Percentiles rank a stretch among this genome's conserved stretches.
phyloP scores from a whole-genome alignment of 2,797 vertebrate genomes.

The Carapus acus region DNA sequence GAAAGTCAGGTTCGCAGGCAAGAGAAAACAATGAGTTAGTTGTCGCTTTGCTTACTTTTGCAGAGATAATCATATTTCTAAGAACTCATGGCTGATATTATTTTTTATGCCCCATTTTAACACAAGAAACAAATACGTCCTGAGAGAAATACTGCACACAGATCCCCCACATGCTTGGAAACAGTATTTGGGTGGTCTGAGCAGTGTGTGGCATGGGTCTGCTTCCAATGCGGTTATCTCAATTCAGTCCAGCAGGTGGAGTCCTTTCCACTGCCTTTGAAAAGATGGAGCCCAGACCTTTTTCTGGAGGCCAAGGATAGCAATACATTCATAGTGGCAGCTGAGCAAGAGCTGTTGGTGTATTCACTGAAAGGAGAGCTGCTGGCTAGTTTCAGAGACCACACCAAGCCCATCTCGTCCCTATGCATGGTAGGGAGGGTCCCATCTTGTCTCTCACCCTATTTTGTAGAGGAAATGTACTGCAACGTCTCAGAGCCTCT shows the following conservation, averaged over 20 bases:
- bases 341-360: constrained; percentile 56
- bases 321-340: constrained; percentile 63
- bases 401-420: constrained; percentile 70
- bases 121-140: too few species aligned
- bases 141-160: too few species aligned
- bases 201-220: too few species aligned
- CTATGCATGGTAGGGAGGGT: constrained; percentile 75
- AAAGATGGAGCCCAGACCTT: constrained; percentile 39
- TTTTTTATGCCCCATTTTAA: too few species aligned
- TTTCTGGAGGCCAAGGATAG: constrained; percentile 67
- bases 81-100: too few species aligned
- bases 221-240: too few species aligned
- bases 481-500: background rate
- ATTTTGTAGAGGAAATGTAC: constrained; percentile 1
- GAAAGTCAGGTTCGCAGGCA: background rate
- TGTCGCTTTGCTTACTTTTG: too few species aligned
- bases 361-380: constrained; percentile 70
- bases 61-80: constrained; percentile 22
- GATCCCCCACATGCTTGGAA: too few species aligned
- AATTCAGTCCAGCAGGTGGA: constrained; percentile 63
- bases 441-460: too few species aligned
- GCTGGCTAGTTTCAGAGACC: constrained; percentile 76
- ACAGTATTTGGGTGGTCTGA: too few species aligned
- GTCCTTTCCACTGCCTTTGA: constrained; percentile 56
- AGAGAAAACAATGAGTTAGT: too few species aligned